Percentiles rank a stretch among this genome's conserved stretches.
Conservation (phyloP, 2,888 invertebrate genomes). For the Leptopilina syphax region DNA sequence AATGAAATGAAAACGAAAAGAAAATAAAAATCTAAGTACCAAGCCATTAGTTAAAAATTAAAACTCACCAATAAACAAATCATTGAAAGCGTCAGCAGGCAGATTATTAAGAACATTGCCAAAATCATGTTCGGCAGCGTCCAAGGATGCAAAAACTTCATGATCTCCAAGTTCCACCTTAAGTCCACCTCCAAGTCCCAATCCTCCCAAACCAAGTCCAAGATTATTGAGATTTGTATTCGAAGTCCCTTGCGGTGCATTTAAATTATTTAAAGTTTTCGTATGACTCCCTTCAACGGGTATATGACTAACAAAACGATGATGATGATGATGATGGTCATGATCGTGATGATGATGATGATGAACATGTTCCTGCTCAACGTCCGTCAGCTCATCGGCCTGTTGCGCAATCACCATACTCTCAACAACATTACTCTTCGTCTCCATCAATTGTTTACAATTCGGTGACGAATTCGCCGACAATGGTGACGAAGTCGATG, state of each 20-base stretch:
- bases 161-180: conserved; percentile 74
- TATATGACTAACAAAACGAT: conserved; percentile 61
- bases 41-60: no score
- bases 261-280: conserved; percentile 73
- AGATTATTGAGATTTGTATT: conserved; percentile 67
- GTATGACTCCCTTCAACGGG: conserved; percentile 65
- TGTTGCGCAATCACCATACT: conserved; percentile 2
- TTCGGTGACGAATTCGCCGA: background rate
- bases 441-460: conserved; percentile 20
- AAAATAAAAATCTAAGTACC: no score
- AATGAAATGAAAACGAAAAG: background rate
- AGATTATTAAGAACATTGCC: conserved; percentile 88
- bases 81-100: conserved; percentile 90
- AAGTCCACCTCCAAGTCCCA: conserved; percentile 68
- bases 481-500: background rate
- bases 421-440: background rate
- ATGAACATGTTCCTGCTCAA: conserved; percentile 11
- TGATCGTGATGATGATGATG: no score
- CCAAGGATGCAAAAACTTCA: conserved; percentile 75
- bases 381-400: conserved; percentile 40
- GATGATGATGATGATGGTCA: background rate
- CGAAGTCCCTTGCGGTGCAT: conserved; percentile 65
- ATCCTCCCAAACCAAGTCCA: conserved; percentile 70
- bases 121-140: conserved; percentile 84
- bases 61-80: conserved; percentile 84